A percentile compares a stretch with the other conserved stretches of the same genome.
Conservation (phyloP, 2,797 vertebrate genomes). For the Pitangus sulphuratus region DNA sequence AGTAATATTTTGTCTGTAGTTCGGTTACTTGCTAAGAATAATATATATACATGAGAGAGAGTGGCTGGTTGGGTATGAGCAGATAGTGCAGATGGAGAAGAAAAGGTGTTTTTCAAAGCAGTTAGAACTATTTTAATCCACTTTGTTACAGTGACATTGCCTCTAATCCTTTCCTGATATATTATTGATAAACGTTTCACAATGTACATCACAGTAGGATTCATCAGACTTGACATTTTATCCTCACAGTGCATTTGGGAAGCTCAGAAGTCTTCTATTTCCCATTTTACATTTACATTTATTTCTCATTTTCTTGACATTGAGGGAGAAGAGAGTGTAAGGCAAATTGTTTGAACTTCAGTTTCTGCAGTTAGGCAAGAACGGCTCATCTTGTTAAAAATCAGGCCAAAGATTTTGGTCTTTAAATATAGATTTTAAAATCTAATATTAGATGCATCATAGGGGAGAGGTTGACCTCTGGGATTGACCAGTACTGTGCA, state of each 20-base stretch:
- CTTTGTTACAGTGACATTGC: slow-evolving; percentile 24
- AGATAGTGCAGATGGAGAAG: background rate
- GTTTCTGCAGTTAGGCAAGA: background rate
- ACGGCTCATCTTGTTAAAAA: slow-evolving; percentile 3
- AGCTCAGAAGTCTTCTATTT: slow-evolving; percentile 29
- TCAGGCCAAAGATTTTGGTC: background rate
- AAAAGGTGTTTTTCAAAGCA: slow-evolving; percentile 20
- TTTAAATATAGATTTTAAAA: background rate
- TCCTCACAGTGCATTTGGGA: slow-evolving; percentile 14
- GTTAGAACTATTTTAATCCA: slow-evolving; percentile 23
- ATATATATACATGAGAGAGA: background rate
- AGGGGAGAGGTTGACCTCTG: background rate
- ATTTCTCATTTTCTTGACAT: slow-evolving; percentile 26
- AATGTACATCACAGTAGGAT: slow-evolving; percentile 32
- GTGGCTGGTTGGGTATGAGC: background rate
- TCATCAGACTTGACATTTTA: slow-evolving; percentile 52
- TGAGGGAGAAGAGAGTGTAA: background rate
- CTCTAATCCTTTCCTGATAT: slow-evolving; percentile 51
- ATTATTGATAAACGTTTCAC: slow-evolving; percentile 56
- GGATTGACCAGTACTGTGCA: background rate
- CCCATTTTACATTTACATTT: slow-evolving; percentile 30
- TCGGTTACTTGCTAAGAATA: background rate
- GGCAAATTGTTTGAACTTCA: slow-evolving; percentile 16
- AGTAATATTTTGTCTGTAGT: background rate
- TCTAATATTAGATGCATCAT: background rate